A percentile compares a stretch with the other conserved stretches of the same genome.
phyloP scores from a whole-genome alignment of 2,797 vertebrate genomes.

The Cichlasoma orientale region DNA sequence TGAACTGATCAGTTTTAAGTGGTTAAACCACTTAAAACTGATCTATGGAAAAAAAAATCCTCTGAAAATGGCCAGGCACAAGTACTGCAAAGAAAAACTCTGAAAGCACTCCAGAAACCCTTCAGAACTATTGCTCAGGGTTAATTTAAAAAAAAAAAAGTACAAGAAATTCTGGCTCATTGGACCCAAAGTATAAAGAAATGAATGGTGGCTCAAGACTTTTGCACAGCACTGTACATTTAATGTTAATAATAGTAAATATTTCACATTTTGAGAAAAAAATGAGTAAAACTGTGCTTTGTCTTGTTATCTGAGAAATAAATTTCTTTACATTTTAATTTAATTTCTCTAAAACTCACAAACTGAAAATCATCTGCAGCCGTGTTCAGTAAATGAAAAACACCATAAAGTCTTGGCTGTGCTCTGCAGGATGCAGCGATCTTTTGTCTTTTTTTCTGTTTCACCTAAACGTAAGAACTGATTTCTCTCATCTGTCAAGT shows the following conservation, averaged over 20 bases:
- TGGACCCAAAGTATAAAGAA: not conserved
- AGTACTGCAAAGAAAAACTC: not conserved
- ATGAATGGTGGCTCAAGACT: not conserved
- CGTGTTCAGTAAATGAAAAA: not conserved
- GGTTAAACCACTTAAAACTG: no score
- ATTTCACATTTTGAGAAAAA: not conserved
- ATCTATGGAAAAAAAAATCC: not conserved
- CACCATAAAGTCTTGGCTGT: not conserved
- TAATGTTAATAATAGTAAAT: not conserved
- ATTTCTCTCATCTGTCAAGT: slow-evolving; percentile 35
- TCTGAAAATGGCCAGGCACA: not conserved
- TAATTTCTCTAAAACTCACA: not conserved
- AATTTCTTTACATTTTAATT: not conserved
- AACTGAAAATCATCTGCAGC: slow-evolving; percentile 7
- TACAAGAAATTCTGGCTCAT: not conserved
- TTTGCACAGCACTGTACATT: not conserved
- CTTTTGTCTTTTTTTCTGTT: slow-evolving; percentile 32
- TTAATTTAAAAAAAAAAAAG: not conserved
- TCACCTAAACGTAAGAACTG: slow-evolving; percentile 34
- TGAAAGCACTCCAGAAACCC: not conserved
- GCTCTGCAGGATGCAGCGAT: slow-evolving; percentile 4
- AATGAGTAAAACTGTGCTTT: not conserved
- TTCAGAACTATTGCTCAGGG: not conserved
- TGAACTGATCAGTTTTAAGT: not conserved
- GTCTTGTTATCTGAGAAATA: not conserved